Evolutionary conservation across 2,797 vertebrate genomes (phyloP).

Genomic region (Oryzias dopingdopingensis): DNA sequence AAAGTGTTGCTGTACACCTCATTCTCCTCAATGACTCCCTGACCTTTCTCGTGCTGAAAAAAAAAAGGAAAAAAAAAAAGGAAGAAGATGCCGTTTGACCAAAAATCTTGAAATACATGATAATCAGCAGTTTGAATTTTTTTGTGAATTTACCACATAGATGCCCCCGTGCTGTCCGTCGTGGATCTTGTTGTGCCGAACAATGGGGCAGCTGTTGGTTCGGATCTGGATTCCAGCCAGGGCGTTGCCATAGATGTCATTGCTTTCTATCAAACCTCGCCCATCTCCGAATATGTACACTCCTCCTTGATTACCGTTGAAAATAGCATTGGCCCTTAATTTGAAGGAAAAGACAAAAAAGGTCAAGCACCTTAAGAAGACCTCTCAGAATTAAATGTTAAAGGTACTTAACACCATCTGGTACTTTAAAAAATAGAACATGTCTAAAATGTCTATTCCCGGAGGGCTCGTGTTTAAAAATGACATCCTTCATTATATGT

Average conservation of each 20-base stretch:
- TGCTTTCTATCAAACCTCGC: slow-evolving; percentile 98
- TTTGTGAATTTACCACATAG: slow-evolving; percentile 90
- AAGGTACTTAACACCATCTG: background rate
- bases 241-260: slow-evolving; percentile 99
- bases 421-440: background rate
- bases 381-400: background rate
- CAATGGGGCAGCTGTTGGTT: slow-evolving; percentile 99
- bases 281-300: slow-evolving; percentile 99
- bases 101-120: background rate
- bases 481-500: no score
- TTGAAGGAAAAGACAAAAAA: background rate
- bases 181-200: slow-evolving; percentile 99
- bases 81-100: background rate
- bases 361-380: background rate
- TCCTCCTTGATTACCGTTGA: slow-evolving; percentile 99
- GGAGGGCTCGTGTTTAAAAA: no score
- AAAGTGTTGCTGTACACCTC: slow-evolving; percentile 99
- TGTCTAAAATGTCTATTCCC: no score
- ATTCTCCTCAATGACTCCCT: slow-evolving; percentile 98
- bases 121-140: no score
- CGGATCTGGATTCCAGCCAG: slow-evolving; percentile 99
- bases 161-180: slow-evolving; percentile 98
- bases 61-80: slow-evolving; percentile 5
- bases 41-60: slow-evolving; percentile 95
- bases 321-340: slow-evolving; percentile 95